Evolutionary conservation across 1,140 invertebrate species (phyloP).

Genomic region (Trissolcus basalis): DNA sequence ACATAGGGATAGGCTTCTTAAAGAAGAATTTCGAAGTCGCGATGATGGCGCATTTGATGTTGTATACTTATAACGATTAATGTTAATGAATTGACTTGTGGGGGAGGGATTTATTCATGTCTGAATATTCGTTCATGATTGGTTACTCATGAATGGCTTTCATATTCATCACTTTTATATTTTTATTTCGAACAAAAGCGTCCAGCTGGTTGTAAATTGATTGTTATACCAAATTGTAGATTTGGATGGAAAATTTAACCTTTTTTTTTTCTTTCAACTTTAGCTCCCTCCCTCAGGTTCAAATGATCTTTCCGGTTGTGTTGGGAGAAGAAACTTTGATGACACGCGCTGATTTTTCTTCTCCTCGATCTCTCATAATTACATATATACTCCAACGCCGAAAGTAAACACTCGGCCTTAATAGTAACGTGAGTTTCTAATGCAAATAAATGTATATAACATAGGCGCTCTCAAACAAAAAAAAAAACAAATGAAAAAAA

Average conservation of each 20-base stretch:
- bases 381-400: constrained; percentile 54
- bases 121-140: background rate
- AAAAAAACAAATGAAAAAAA: constrained; percentile 7
- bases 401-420: constrained; percentile 59
- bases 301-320: constrained; percentile 25
- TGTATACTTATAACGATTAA: constrained; percentile 18
- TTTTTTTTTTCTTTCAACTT: too few relatives aligned
- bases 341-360: constrained; percentile 54
- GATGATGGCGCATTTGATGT: constrained; percentile 21
- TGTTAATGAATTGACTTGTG: constrained; percentile 7
- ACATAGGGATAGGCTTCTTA: constrained; percentile 37
- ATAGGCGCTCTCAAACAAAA: constrained; percentile 49
- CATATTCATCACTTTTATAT: too few relatives aligned
- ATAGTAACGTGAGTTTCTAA: constrained; percentile 61
- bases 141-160: too few relatives aligned
- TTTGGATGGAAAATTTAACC: too few relatives aligned
- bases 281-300: constrained; percentile 8
- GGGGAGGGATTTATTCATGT: background rate
- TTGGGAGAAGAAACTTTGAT: constrained; percentile 48
- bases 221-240: too few relatives aligned
- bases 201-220: too few relatives aligned
- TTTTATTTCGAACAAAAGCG: too few relatives aligned
- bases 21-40: constrained; percentile 50
- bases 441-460: constrained; percentile 58
- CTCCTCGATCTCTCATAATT: constrained; percentile 58